Conservation (phyloP, 2,797 vertebrate genomes). For the Helarctos malayanus region DNA sequence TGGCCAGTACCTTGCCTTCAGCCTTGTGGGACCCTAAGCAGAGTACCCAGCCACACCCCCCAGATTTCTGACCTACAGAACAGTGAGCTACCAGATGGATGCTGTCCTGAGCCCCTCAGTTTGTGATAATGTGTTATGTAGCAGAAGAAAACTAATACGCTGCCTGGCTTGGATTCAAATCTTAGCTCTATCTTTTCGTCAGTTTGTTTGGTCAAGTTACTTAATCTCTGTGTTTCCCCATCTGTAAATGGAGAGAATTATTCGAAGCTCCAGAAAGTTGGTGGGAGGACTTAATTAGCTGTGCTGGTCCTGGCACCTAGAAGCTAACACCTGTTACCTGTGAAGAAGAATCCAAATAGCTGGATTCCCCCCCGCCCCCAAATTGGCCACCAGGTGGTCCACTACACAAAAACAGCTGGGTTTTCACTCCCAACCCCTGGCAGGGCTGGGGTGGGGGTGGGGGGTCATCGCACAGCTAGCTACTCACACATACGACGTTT, state of each 20-base stretch:
- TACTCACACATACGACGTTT: neutral
- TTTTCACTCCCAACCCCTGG: neutral
- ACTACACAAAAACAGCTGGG: conserved; percentile 42
- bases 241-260: neutral
- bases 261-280: neutral
- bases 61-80: neutral
- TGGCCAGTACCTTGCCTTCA: neutral
- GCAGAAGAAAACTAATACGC: neutral
- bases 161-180: neutral
- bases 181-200: neutral
- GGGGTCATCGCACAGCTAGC: neutral
- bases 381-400: conserved; percentile 48
- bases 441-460: neutral
- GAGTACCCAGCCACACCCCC: neutral
- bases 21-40: neutral
- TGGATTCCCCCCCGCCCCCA: neutral
- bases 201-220: neutral
- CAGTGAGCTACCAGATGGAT: neutral
- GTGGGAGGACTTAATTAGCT: neutral
- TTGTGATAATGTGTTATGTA: neutral
- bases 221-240: neutral
- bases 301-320: neutral
- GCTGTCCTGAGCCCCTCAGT: neutral
- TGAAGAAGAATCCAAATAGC: neutral
- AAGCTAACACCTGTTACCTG: neutral